Evolutionary conservation across 2,797 vertebrate genomes (phyloP), one percentile per base, ranked within the genome.

Genomic region (Sebastolobus alascanus): DNA sequence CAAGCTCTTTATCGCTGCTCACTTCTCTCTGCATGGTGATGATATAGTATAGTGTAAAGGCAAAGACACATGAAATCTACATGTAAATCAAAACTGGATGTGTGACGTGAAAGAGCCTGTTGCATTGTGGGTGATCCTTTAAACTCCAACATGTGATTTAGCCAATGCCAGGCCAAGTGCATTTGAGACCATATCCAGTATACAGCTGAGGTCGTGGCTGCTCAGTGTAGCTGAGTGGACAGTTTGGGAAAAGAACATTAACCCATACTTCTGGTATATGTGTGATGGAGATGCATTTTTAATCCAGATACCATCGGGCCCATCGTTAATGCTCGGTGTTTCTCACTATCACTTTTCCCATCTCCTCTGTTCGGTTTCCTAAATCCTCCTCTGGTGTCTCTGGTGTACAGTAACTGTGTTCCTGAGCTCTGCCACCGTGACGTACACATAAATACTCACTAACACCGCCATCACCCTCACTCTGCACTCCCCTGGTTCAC

Each of bases 401-500:
- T 60, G 61, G 22, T 83, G 10, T 55, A 33, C 50, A 61, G 66
- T 70, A 65, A 67, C 73, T 80, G 55, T 59, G 18, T 8, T 70
- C 29, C 56, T 33, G 54, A 75, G 79, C 38, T 37, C 60, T 85
- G 63, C 77, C 67, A 14, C 31, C 3, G 1, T 80, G 69, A 66
- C 74, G 77, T 6, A 76, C 68, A 81, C 69, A 84, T 67, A 89
- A 86, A 89, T 75, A 84, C 63, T 61, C 77, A 46, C 75, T 46
- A 63, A 77, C 84, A 60, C 54, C 61, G 68, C 79, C 46, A 65
- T 83, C 74, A 77, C 66, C 75, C 68, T 81, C 40, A 25, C 70
- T 61, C 75, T 20, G 20, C 56, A 68, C 68, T 73, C 70, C 70
- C 56, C 68, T 6, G 35, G 31, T 84, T 74, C 80, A 71, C 65